A percentile compares a stretch with the other conserved stretches of the same genome.
These are phyloP conservation scores for Vireo griseus DNA, from an alignment of 2,797 vertebrate species.

Conservation along the genomic window DNA sequence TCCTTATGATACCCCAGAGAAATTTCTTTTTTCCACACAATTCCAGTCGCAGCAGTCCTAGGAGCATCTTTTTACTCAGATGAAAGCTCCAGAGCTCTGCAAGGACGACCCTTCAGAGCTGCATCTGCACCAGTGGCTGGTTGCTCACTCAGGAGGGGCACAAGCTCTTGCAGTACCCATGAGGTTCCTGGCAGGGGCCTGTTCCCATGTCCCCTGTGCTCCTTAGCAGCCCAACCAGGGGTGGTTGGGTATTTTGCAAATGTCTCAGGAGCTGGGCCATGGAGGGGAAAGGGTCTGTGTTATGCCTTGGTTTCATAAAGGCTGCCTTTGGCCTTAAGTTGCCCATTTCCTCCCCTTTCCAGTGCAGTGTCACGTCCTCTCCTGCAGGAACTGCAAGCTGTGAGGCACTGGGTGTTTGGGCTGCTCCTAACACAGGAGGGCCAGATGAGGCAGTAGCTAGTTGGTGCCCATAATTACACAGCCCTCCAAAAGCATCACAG, in stretches of 20 bases:
- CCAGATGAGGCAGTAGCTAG: background rate
- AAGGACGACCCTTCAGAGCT: background rate
- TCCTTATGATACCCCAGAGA: background rate
- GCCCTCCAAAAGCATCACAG: accelerated
- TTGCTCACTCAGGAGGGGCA: background rate
- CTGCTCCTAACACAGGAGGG: too few species aligned
- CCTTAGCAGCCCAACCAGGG: accelerated
- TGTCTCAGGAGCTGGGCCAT: background rate
- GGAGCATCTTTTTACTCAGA: background rate
- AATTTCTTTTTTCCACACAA: background rate
- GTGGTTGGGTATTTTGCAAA: background rate
- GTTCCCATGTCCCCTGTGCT: background rate
- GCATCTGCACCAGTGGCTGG: accelerated
- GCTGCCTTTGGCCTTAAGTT: background rate
- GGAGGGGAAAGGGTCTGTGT: background rate
- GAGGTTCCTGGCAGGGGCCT: background rate
- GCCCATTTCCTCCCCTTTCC: background rate
- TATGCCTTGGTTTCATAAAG: background rate
- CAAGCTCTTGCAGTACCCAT: background rate
- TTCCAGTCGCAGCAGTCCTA: background rate
- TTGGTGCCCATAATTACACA: background rate
- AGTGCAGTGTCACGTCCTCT: accelerated
- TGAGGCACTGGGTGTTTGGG: background rate
- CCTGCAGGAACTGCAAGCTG: background rate
- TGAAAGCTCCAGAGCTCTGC: background rate